Conservation (phyloP, 1,140 invertebrate genomes). For the Eupeodes corollae region DNA sequence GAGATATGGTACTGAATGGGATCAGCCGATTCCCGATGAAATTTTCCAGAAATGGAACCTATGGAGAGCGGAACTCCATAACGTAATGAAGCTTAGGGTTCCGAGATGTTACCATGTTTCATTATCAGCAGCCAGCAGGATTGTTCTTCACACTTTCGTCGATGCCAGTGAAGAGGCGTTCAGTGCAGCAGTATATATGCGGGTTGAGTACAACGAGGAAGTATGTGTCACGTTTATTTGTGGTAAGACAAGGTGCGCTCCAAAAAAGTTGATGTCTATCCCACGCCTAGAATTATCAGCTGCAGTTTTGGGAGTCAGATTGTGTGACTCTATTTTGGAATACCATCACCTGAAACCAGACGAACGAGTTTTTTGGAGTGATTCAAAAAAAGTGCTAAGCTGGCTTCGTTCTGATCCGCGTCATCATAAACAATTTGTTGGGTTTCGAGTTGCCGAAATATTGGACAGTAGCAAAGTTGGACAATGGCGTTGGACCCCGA, state of each 20-base stretch:
- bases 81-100: neutral
- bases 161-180: conserved; percentile 28
- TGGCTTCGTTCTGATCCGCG: neutral
- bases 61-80: neutral
- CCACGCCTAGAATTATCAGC: conserved; percentile 35
- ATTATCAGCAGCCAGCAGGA: neutral
- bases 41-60: neutral
- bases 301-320: conserved; percentile 23
- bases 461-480: conserved; percentile 8
- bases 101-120: neutral
- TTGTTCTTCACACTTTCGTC: conserved; percentile 22
- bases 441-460: conserved; percentile 17
- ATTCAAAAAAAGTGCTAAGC: neutral
- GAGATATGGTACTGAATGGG: neutral
- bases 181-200: conserved; percentile 17
- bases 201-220: neutral
- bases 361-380: neutral
- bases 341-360: neutral
- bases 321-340: conserved; percentile 9
- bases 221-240: neutral
- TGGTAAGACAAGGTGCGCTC: conserved; percentile 26
- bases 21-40: neutral
- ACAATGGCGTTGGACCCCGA: conserved; percentile 19
- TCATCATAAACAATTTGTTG: conserved; percentile 12
- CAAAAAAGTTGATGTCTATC: conserved; percentile 23